Base-by-base conservation (phyloP, 2,113 vertebrate genomes). In the Calcarius ornatus region DNA sequence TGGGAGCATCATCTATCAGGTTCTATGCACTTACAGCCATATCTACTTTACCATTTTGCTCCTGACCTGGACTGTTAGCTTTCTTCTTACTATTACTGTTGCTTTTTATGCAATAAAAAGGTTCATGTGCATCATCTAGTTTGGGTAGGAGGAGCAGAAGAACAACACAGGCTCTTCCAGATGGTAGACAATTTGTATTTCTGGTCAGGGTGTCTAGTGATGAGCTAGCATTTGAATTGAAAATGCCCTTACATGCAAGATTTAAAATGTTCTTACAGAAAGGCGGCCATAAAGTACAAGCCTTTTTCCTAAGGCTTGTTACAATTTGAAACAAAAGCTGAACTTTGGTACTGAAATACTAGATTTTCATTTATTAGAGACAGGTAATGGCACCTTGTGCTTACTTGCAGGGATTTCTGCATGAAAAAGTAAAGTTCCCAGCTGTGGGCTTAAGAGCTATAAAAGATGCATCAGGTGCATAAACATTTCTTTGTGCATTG, bases 101-200 rank as follows among this genome's bases (percentile, higher is more conserved):
- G 53, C 53, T 79, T 89, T 95, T 91, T 76, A 28, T 38, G 59
- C 35, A 38, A 61, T 38, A 61, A 28, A 61, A 38, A 38, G 53
- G 33, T 84, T 91, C 81, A 79, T 65, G 40, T 72, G 30, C 53
- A 68, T 88, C 53, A 56, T 69, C 37, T 82, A 22, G 2, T 57
- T 85, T 37, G 57, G 83, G 65, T 84, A 84, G 81, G 69, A 91
- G 61, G 73, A 84, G 45, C 73, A 92, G 77, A 95, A 84, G 88
- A 95, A 79, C 83, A 94, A 45, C 81, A 48, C 1, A 25, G 86
- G 53, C 57, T 86, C 31, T 86, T 94, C 86, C 91, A 95, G 83
- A 94, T 91, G 96, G 92, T 17, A 94, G 81, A 91, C 77, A 85
- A 91, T 50, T 95, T 60, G 72, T 70, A 64, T 89, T 96, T 94